Evolutionary conservation across 2,888 invertebrate species (phyloP).

Genomic region (Diarsia brunnea): DNA sequence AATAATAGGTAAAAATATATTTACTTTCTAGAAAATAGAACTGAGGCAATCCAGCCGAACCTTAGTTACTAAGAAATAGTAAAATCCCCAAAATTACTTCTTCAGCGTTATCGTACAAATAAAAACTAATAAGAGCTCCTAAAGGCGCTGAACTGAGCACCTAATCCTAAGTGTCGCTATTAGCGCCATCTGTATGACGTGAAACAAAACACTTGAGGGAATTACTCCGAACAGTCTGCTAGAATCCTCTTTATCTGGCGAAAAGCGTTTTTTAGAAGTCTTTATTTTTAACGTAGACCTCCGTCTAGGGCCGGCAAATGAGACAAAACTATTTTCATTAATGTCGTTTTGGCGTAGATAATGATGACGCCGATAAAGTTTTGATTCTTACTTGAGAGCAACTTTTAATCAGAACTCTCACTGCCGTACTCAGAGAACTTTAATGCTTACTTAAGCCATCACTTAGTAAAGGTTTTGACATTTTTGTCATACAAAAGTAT

Average conservation of each 20-base stretch:
- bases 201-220: conserved; percentile 58
- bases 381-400: background rate
- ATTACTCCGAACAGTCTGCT: conserved; percentile 43
- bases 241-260: conserved; percentile 35
- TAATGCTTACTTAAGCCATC: too few relatives aligned
- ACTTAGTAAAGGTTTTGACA: too few relatives aligned
- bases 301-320: conserved; percentile 21
- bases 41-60: conserved; percentile 9
- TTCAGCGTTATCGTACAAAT: conserved; percentile 30
- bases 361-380: background rate
- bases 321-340: background rate
- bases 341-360: background rate
- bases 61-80: conserved; percentile 2
- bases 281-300: conserved; percentile 43
- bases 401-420: background rate
- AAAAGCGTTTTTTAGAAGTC: conserved; percentile 40
- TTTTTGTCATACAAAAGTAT: too few relatives aligned
- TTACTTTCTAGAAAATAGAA: conserved; percentile 6
- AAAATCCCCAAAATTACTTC: conserved; percentile 12
- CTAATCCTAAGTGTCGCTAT: conserved; percentile 35
- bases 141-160: conserved; percentile 19
- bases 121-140: conserved; percentile 32
- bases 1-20: background rate
- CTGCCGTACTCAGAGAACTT: too few relatives aligned
- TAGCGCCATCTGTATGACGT: conserved; percentile 50